Evolutionary conservation across 1,140 invertebrate genomes (phyloP).

Genomic region (Sipha flava): DNA sequence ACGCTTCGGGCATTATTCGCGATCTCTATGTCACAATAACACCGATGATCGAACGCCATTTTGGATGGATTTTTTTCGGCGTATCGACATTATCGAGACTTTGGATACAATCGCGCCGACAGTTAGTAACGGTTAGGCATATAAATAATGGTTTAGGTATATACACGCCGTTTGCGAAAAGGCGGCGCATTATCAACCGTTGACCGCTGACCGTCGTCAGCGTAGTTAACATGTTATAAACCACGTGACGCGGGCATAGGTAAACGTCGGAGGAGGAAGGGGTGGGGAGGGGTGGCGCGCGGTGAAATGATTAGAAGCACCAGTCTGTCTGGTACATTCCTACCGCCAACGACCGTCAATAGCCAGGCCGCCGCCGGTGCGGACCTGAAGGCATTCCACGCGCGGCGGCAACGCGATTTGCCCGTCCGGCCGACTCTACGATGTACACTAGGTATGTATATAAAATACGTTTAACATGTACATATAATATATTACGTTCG

Average conservation of each 20-base stretch:
- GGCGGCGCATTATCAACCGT: neutral
- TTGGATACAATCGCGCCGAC: too few species aligned
- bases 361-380: neutral
- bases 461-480: too few species aligned
- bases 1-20: too few species aligned
- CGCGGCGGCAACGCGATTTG: neutral
- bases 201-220: neutral
- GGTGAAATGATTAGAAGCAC: conserved; percentile 16
- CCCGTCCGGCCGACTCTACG: neutral
- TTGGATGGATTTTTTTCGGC: too few species aligned
- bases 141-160: too few species aligned
- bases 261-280: neutral
- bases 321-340: conserved; percentile 22
- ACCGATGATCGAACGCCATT: too few species aligned
- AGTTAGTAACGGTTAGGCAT: too few species aligned
- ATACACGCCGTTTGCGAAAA: too few species aligned
- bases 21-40: too few species aligned
- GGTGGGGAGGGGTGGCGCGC: neutral
- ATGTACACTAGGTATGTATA: too few species aligned
- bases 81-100: too few species aligned
- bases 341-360: neutral
- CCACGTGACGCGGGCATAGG: neutral
- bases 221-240: neutral
- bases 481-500: too few species aligned
- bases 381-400: neutral